Evolutionary conservation across 1,140 invertebrate species (phyloP), one percentile per base, ranked within the genome.

Genomic region (Diuraphis noxia): DNA sequence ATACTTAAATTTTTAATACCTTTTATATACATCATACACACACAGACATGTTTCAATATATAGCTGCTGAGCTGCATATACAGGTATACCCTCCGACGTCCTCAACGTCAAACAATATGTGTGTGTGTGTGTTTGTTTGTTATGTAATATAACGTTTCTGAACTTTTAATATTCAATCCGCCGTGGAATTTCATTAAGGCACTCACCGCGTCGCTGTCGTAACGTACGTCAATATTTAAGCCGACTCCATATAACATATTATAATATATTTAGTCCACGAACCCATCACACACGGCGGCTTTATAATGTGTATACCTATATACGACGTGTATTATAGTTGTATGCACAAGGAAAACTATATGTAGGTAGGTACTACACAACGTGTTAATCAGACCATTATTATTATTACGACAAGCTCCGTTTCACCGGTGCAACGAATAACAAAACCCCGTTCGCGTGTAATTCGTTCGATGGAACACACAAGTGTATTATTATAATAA

Each of bases 401-500:
- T 63, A 63, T 23, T 30, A 36, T 79, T 36, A 79, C n/a, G 19
- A 84, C 36, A 43, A 84, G 46, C 17, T n/a, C 41, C 25, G 30
- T 84, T 84, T 34, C 40, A 43, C 13, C 82, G 30, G 23, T n/a
- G n/a, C 17, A 23, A 30, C 30, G 82, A 84, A n/a, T n/a, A n/a
- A 84, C 41, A 84, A 84, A 84, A 84, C 56, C 13, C 43, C 82
- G 82, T 43, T 84, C 41, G 41, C 43, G 30, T 84, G 41, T n/a
- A 43, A 84, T 84, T 25, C 30, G 40, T 84, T 84, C n/a, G n/a
- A n/a, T 84, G n/a, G 43, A 84, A 84, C 82, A 46, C 30, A 84
- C 40, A 21, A 43, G 82, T 43, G 40, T 84, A n/a, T 84, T n/a
- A 84, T 84, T 84, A 84, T 84, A 84, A 84, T 84, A 84, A 84